Percentiles rank a stretch among this genome's conserved stretches.
These are phyloP conservation scores for Telenomus remus DNA, from an alignment of 1,140 invertebrate species.

Conservation along the genomic window DNA sequence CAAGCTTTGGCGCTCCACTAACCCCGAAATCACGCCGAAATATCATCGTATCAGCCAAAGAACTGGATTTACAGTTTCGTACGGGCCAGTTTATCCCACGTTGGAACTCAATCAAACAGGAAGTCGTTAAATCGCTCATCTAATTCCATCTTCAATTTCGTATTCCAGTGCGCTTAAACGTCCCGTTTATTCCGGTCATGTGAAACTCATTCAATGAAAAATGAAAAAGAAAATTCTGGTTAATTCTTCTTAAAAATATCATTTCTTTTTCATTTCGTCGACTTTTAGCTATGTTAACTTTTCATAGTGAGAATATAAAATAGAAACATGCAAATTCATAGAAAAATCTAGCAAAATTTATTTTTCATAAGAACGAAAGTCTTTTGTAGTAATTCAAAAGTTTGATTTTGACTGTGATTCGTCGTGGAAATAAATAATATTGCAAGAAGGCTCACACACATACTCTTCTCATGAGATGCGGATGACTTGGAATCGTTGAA, in stretches of 20 bases:
- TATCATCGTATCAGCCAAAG: conserved; percentile 21
- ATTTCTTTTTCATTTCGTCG: no score
- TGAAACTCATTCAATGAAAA: no score
- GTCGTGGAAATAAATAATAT: not conserved
- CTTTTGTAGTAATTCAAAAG: no score
- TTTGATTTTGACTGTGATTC: not conserved
- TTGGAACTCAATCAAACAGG: conserved; percentile 10
- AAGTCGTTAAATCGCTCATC: conserved; percentile 4
- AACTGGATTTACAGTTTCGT: conserved; percentile 2
- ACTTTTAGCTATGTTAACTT: no score
- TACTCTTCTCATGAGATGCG: conserved; percentile 11
- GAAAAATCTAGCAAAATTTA: no score
- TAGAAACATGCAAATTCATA: no score
- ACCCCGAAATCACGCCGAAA: conserved; percentile 56
- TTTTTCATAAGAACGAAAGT: no score
- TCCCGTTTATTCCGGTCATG: no score
- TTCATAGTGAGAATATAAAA: no score
- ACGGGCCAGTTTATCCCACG: not conserved
- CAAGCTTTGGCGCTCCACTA: conserved; percentile 49
- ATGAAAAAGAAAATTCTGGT: no score
- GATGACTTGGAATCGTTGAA: conserved; percentile 52
- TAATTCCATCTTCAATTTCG: not conserved
- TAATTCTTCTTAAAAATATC: no score
- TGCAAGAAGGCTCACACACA: not conserved
- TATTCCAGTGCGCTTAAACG: no score